Evolutionary conservation across 2,113 vertebrate species (phyloP).

Genomic region (Tachysurus vachellii): DNA sequence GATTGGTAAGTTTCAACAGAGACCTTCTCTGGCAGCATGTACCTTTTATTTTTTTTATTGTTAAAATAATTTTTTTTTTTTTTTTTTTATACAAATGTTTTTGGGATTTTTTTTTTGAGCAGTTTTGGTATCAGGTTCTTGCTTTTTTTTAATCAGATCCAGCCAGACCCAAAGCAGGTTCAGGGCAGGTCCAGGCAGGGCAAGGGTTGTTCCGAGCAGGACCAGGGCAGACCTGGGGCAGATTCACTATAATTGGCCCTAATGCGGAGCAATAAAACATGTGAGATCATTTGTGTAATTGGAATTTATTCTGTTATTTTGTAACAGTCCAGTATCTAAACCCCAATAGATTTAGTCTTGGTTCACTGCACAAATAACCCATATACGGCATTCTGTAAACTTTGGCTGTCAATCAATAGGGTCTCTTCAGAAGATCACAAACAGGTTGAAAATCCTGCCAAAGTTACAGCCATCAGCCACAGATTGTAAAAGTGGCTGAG

Average conservation of each 20-base stretch:
- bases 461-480: neutral
- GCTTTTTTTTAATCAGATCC: no score
- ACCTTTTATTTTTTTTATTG: no score
- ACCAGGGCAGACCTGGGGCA: neutral
- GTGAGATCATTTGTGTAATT: slow-evolving; percentile 28
- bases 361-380: neutral
- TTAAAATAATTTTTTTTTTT: no score
- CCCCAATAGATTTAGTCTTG: neutral
- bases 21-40: neutral
- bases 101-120: no score
- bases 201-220: neutral
- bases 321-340: neutral
- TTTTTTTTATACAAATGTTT: no score
- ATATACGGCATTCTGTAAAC: neutral
- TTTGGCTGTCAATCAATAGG: neutral
- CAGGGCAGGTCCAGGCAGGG: no score
- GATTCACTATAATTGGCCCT: neutral
- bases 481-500: neutral
- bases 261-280: neutral
- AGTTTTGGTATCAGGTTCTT: no score
- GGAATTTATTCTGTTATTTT: neutral
- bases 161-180: no score
- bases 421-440: neutral
- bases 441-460: no score
- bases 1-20: neutral